Conservation (phyloP, 1,140 invertebrate species). For the Lethrus apterus region DNA sequence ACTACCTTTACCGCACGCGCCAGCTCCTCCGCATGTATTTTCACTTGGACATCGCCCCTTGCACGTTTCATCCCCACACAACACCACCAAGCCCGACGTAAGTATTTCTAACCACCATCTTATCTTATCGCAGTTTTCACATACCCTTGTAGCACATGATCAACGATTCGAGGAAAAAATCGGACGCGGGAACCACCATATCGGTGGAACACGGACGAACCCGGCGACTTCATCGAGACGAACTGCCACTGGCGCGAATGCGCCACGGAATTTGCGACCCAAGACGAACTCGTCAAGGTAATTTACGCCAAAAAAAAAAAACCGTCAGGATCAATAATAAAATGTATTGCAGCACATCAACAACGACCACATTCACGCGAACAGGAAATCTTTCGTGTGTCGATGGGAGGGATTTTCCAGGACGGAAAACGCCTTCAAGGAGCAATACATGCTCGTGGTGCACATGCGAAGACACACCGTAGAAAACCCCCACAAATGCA, state of each 20-base stretch:
- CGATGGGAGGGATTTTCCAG: conserved; percentile 92
- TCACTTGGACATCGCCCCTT: conserved; percentile 42
- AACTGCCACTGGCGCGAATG: conserved; percentile 97
- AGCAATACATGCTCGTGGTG: conserved; percentile 98
- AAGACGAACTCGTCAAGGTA: conserved; percentile 74
- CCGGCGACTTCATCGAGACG: conserved; percentile 93
- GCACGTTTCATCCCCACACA: conserved; percentile 26
- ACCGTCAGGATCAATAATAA: too few relatives aligned
- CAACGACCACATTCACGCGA: conserved; percentile 92
- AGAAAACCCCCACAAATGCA: conserved; percentile 98
- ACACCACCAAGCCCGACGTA: conserved; percentile 35
- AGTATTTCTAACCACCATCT: conserved; percentile 13
- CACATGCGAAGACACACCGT: conserved; percentile 98
- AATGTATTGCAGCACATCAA: conserved; percentile 86
- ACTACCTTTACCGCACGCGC: conserved; percentile 47
- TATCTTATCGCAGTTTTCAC: too few relatives aligned
- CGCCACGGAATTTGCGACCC: conserved; percentile 82
- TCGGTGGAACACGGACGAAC: conserved; percentile 61
- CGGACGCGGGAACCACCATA: conserved; percentile 26
- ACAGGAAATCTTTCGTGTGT: conserved; percentile 94
- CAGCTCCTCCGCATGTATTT: conserved; percentile 42
- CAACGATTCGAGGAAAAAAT: conserved; percentile 32
- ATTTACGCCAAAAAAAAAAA: too few relatives aligned
- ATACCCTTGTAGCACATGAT: conserved; percentile 19
- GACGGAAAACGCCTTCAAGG: conserved; percentile 98